A percentile compares a stretch with the other conserved stretches of the same genome.
These are phyloP conservation scores for Lycocerus yunnanus DNA, from an alignment of 2,888 invertebrate species.

Conservation along the genomic window DNA sequence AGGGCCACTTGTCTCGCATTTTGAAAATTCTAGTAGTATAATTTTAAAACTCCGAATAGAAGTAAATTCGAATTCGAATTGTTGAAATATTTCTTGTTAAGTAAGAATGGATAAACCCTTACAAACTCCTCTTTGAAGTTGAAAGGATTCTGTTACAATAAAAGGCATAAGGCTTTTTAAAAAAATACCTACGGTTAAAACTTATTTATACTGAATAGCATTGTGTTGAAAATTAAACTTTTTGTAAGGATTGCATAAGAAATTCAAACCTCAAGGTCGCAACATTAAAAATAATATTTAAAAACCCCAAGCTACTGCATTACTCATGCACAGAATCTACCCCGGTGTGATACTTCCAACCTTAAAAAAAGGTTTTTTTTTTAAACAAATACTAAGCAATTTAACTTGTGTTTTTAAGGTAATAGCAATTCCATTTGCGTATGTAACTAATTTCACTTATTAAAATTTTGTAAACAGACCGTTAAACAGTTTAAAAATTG, in stretches of 20 bases:
- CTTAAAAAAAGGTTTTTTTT: no score
- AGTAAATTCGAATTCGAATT: not conserved
- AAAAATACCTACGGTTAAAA: not conserved
- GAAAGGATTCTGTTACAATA: not conserved
- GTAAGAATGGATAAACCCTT: not conserved
- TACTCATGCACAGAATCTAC: no score
- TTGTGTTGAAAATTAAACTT: not conserved
- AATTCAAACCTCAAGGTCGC: not conserved
- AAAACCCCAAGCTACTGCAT: no score
- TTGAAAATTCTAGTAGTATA: not conserved
- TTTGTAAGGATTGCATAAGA: not conserved
- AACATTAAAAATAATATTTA: not conserved
- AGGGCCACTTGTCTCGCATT: not conserved
- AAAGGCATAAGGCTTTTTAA: not conserved
- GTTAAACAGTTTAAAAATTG: slow-evolving; percentile 3
- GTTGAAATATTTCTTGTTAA: not conserved
- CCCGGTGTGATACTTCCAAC: no score
- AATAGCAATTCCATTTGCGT: not conserved
- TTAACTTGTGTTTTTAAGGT: not conserved
- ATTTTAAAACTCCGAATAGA: not conserved
- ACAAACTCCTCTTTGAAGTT: not conserved
- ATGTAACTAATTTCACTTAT: not conserved
- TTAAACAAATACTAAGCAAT: not conserved
- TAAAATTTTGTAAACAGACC: slow-evolving; percentile 10
- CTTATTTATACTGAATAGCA: not conserved